Evolutionary conservation across 1,140 invertebrate genomes (phyloP), one percentile per base, ranked within the genome.

Genomic region (Brachionus rubens): DNA sequence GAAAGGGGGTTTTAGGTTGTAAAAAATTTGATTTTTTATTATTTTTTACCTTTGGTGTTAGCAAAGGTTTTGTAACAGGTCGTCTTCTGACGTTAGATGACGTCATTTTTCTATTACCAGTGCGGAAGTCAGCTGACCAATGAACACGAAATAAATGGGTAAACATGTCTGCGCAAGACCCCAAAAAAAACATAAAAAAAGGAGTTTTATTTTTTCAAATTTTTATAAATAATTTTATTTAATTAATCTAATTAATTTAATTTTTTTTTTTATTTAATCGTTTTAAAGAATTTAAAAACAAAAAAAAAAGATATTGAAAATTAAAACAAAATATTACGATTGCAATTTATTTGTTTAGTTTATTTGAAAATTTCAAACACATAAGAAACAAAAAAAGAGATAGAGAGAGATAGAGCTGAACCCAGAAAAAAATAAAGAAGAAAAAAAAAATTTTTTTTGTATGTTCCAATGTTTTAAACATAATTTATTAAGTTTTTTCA

Each of bases 171-270:
- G n/a, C n/a, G n/a, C n/a, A n/a, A n/a, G n/a, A n/a, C n/a, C n/a
- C n/a, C n/a, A n/a, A n/a, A n/a, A n/a, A n/a, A n/a, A n/a, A n/a
- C n/a, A n/a, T n/a, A n/a, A n/a, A n/a, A n/a, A n/a, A n/a, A n/a
- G n/a, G n/a, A n/a, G n/a, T n/a, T 50, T 0, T 1, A 50, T 50
- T 50, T 54, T 9, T 28, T 28, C n/a, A 28, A 26, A 6, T 10
- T 59, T 59, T 59, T 59, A 59, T 59, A 59, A 59, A 59, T 59
- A 59, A 36, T 59, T 59, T 59, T 59, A 59, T 59, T 59, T 30
- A 59, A 59, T 59, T 59, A 59, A 36, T 59, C 54, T 59, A 59
- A 36, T 59, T 40, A 40, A 59, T 59, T 59, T 56, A 56, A 28
- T 56, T 56, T 24, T 56, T 24, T 28, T 30, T 30, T 59, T 59